Base-by-base conservation (phyloP, 1,140 invertebrate genomes). In the Diorhabda sublineata region DNA sequence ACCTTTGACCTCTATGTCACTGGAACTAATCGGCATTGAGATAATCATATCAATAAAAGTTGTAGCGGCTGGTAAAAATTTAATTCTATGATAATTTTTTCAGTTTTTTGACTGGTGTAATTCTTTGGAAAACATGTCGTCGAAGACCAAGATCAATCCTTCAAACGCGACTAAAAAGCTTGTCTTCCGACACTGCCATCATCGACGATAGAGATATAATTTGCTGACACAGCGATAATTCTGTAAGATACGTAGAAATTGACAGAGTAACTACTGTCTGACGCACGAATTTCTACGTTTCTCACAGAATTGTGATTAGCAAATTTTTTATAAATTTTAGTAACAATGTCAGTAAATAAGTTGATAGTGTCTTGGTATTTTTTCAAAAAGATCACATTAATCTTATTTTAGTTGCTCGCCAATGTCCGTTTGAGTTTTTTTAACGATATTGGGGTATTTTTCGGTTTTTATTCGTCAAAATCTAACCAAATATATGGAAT, bases 191-290 rank as follows among this genome's bases (percentile, higher is more conserved):
- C 81, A 91, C 90, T 64, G 89, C 89, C 67, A 90, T 91, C 72
- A 88, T 92, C 77, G 90, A 91, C 74, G 90, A 91, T 74, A 92
- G 93, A 81, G 92, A 93, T 83, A 90, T 93, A 82, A 92, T 93
- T 87, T 70, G 73, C 92, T 94, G 92, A 94, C 92, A 92, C 86
- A 92, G 88, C 88, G 91, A 93, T 86, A 91, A 91, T 91, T 93
- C 92, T 89, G 92, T 93, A 83, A 90, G 92, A 82, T 94, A 93
- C 84, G 91, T 94, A 78, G 92, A 94, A 84, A 89, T 94, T 71
- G 92, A 94, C 82, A 87, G 92, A 70, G 92, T 94, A 73, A 94
- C 92, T 74, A 94, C 92, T 65, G 92, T 94, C 85, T 94, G 91
- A 93, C 86, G 82, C 79, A 74, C 67, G 59, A 58, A 58, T 5